These are phyloP conservation scores for Bufotes viridis DNA, from an alignment of 2,797 vertebrate species.

Conservation along the genomic window DNA sequence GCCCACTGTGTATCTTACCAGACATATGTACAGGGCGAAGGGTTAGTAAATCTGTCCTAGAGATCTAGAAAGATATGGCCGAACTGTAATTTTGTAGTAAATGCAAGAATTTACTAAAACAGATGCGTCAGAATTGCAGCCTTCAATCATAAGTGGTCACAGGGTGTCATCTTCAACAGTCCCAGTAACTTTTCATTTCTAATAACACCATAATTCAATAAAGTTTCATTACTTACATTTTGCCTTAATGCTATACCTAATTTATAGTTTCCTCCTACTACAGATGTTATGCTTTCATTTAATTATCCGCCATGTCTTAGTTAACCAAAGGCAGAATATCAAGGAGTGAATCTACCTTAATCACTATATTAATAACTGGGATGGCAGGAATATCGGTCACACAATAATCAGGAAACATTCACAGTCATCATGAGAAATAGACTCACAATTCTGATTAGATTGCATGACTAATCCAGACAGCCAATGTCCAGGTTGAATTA, in stretches of 20 bases:
- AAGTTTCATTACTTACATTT: constrained; percentile 4
- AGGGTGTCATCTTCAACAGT: background rate
- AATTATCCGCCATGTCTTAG: constrained; percentile 45
- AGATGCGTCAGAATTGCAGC: background rate
- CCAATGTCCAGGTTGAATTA: background rate
- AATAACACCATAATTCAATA: constrained; percentile 1
- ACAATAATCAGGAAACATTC: constrained; percentile 49
- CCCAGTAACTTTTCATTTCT: background rate
- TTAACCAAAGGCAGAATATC: constrained; percentile 42
- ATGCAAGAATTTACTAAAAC: background rate
- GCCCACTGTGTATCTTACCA: too few relatives aligned
- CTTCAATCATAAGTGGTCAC: background rate
- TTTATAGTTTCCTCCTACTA: background rate
- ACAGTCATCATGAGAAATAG: constrained; percentile 46
- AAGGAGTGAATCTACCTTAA: constrained; percentile 40
- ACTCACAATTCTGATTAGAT: constrained; percentile 37
- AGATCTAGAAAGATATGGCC: too few relatives aligned
- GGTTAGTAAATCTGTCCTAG: too few relatives aligned
- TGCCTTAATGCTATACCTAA: background rate
- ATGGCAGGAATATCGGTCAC: constrained; percentile 32
- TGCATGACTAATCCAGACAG: constrained; percentile 10
- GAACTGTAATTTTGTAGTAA: background rate
- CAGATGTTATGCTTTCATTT: constrained; percentile 32
- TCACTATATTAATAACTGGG: constrained; percentile 53
- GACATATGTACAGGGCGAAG: too few relatives aligned